Conservation (phyloP, 2,797 vertebrate species). For the Rhincodon typus region DNA sequence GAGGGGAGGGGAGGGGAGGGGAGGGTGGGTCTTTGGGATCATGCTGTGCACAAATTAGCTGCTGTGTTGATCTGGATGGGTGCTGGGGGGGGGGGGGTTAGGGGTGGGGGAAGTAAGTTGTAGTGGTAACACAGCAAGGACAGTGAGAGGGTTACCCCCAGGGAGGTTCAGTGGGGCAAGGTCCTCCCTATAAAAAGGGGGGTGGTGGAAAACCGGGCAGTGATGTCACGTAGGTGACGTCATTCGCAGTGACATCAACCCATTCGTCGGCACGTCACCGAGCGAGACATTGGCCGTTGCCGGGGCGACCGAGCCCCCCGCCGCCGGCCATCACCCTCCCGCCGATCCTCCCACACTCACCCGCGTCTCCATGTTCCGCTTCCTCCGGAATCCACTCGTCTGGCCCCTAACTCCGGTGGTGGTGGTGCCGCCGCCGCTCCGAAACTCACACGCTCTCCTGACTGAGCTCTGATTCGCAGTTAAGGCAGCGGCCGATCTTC, state of each 20-base stretch:
- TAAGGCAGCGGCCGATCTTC: background rate
- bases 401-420: background rate
- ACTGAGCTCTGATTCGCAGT: slow-evolving; percentile 9
- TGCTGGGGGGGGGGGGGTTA: too few relatives aligned
- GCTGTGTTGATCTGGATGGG: too few relatives aligned
- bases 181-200: too few relatives aligned
- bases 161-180: too few relatives aligned
- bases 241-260: background rate
- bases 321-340: background rate
- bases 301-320: background rate
- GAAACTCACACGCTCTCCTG: background rate
- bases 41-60: too few relatives aligned
- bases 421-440: background rate
- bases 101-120: too few relatives aligned
- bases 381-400: background rate
- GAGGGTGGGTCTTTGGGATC: too few relatives aligned
- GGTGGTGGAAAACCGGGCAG: too few relatives aligned
- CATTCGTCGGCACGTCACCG: background rate
- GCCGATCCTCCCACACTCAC: background rate
- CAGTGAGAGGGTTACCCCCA: too few relatives aligned
- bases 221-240: background rate
- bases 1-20: too few relatives aligned
- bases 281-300: background rate
- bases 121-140: too few relatives aligned
- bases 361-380: background rate